These are phyloP conservation scores for Lottia scabra DNA, from an alignment of 2,888 invertebrate genomes.

Conservation along the genomic window DNA sequence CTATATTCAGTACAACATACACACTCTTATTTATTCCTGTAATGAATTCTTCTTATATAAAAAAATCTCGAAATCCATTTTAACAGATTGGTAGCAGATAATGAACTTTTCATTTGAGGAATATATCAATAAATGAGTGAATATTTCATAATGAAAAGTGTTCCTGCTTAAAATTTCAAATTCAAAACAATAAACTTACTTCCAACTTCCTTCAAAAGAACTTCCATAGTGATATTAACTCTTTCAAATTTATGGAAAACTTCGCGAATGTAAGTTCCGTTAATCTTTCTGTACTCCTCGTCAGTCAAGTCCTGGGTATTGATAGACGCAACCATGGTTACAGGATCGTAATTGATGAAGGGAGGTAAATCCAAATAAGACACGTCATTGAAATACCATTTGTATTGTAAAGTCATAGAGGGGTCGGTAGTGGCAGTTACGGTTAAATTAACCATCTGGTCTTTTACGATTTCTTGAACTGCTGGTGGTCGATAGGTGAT, in stretches of 20 bases:
- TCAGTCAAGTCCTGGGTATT: slow-evolving; percentile 25
- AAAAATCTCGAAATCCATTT: too few species aligned
- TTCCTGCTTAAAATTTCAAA: too few species aligned
- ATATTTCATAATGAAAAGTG: too few species aligned
- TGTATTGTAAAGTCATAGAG: slow-evolving; percentile 14
- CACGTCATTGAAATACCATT: slow-evolving; percentile 27
- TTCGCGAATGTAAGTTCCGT: slow-evolving; percentile 20
- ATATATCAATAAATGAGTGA: too few species aligned
- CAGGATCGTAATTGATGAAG: slow-evolving; percentile 14
- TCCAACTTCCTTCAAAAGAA: neutral
- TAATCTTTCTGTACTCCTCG: slow-evolving; percentile 19
- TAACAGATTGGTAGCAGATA: too few species aligned
- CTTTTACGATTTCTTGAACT: slow-evolving; percentile 19
- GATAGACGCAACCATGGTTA: slow-evolving; percentile 22
- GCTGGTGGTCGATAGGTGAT: slow-evolving; percentile 5
- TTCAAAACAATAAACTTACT: too few species aligned
- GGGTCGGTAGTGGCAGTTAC: slow-evolving; percentile 25
- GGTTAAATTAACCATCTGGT: slow-evolving; percentile 30
- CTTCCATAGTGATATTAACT: neutral
- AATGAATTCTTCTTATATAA: too few species aligned
- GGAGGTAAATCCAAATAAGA: slow-evolving; percentile 17
- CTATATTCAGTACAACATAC: too few species aligned
- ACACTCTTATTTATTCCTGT: too few species aligned
- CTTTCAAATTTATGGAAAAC: slow-evolving; percentile 18
- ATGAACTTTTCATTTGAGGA: too few species aligned